Evolutionary conservation across 1,140 invertebrate genomes (phyloP), one percentile per base, ranked within the genome.

Genomic region (Brachionus calyciflorus): DNA sequence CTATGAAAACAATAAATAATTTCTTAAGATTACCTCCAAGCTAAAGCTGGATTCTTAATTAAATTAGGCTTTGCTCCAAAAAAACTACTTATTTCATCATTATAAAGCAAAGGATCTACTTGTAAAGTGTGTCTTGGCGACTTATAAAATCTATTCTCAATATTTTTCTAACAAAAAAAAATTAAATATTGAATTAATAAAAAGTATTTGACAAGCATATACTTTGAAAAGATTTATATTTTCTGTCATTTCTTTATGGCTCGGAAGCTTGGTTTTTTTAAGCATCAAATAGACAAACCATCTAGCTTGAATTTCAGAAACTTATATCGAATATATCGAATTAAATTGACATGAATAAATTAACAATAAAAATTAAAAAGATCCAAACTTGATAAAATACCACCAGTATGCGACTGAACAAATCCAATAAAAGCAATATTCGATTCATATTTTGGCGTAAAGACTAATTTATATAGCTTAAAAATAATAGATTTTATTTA

Each of bases 381-480:
- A n/a, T n/a, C n/a, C 40, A 17, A 17, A 73, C 69, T 83, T 5
- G 80, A 78, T 12, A 84, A 77, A n/a, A 84, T 70, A 10, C 83
- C 83, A n/a, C 83, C 83, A 12, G 82, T 82, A 0, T 82, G 81
- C 7, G 83, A 82, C 70, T 84, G 83, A 1, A 82, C 81, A 79
- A 82, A 84, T 4, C 83, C 83, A 49, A 84, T 83, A 55, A 84
- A 84, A 5, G 82, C 81, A 33, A 84, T 46, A 60, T 70, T 78
- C 7, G 78, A 53, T 1, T 82, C 83, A 46, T 82, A 78, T 3
- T 80, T 79, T 57, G 82, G 82, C 44, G 75, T 78, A 75, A 83
- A 83, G 40, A 83, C 81, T 77, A 82, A 82, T 76, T 83, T 83
- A 79, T 80, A 84, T 21, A 84, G 73, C 83, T 84, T n/a, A n/a